phyloP scores from a whole-genome alignment of 2,113 vertebrate genomes.

The Nansenia antarctica region DNA sequence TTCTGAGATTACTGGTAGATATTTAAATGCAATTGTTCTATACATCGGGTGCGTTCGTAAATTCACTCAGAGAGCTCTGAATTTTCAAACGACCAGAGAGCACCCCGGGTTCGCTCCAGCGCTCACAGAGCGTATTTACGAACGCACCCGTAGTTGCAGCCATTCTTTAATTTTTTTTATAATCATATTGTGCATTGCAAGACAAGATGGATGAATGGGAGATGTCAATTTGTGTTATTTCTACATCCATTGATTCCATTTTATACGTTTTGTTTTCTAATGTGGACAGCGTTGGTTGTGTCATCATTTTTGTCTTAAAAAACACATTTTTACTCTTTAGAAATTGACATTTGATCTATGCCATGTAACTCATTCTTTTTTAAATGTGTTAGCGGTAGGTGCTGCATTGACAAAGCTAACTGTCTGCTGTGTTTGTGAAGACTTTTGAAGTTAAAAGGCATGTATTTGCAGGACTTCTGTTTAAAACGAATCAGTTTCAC shows the following conservation, averaged over 20 bases:
- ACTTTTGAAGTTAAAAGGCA: conserved; percentile 36
- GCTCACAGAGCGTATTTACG: too few relatives aligned
- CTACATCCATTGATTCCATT: conserved; percentile 19
- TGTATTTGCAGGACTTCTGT: conserved; percentile 30
- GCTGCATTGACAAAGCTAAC: conserved; percentile 30
- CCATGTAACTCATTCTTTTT: background rate
- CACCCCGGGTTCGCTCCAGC: too few relatives aligned
- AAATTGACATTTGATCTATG: conserved; percentile 38
- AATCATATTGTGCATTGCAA: conserved; percentile 16
- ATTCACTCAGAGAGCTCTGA: too few relatives aligned
- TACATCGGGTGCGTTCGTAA: too few relatives aligned
- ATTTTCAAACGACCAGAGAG: too few relatives aligned
- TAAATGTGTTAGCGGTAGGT: conserved; percentile 31
- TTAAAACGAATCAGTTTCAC: conserved; percentile 12
- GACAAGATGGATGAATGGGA: conserved; percentile 3
- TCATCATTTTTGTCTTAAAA: conserved; percentile 41
- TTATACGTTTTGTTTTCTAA: conserved; percentile 22
- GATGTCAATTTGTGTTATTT: conserved; percentile 11
- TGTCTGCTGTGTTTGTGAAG: conserved; percentile 59
- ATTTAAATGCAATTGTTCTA: conserved; percentile 49
- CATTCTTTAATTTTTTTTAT: conserved; percentile 29
- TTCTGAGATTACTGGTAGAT: conserved; percentile 59
- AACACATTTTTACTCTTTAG: conserved; percentile 30
- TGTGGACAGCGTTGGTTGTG: conserved; percentile 24
- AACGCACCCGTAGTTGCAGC: conserved; percentile 16